Evolutionary conservation across 2,113 vertebrate genomes (phyloP).

Genomic region (Malurus melanocephalus): DNA sequence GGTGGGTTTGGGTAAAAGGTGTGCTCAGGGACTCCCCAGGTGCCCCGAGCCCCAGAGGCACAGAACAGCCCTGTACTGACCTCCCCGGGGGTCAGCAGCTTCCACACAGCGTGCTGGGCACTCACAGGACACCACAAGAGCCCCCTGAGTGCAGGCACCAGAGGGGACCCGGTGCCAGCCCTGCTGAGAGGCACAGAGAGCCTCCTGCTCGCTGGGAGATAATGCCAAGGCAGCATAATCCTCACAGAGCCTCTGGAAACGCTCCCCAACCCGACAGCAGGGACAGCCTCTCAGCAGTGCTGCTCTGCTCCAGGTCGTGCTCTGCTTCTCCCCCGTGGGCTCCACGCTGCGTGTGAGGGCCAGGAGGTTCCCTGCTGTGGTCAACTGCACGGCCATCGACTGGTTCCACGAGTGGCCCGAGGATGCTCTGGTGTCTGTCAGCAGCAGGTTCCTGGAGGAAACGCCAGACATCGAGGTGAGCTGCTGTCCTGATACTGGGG

Average conservation of each 20-base stretch:
- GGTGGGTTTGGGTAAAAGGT: not conserved
- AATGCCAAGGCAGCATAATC: not conserved
- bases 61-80: not conserved
- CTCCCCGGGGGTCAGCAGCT: not conserved
- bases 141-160: not conserved
- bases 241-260: rapidly evolving
- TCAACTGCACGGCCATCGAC: conserved; percentile 76
- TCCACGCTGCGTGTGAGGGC: conserved; percentile 71
- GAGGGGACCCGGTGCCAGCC: rapidly evolving
- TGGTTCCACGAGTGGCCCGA: conserved; percentile 80
- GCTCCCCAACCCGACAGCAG: rapidly evolving
- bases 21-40: not conserved
- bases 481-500: not conserved
- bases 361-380: conserved; percentile 70
- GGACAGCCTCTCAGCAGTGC: rapidly evolving
- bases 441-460: conserved; percentile 72
- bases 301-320: conserved; percentile 61
- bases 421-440: conserved; percentile 71
- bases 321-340: conserved; percentile 79
- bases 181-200: not conserved
- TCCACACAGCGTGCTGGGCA: rapidly evolving
- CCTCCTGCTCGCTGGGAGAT: rapidly evolving
- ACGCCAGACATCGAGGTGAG: conserved; percentile 64
- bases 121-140: rapidly evolving
- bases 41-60: rapidly evolving